These are phyloP conservation scores for Pollimyrus isidori DNA, from an alignment of 2,113 vertebrate genomes.

Conservation along the genomic window DNA sequence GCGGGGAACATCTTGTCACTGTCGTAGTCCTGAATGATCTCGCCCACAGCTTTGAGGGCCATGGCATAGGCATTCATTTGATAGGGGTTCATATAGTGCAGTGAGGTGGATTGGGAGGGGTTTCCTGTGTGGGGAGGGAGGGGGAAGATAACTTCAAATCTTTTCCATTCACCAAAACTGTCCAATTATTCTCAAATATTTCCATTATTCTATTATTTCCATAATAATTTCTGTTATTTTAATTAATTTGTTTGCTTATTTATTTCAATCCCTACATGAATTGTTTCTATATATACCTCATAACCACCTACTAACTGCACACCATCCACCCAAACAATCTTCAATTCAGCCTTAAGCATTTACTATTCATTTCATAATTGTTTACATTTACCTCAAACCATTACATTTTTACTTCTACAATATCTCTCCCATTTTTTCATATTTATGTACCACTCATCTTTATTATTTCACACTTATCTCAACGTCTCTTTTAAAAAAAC, in stretches of 20 bases:
- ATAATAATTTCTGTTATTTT: too few relatives aligned
- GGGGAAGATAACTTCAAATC: neutral
- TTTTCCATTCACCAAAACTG: neutral
- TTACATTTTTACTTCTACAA: neutral
- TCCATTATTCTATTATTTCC: neutral
- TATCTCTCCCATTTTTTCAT: neutral
- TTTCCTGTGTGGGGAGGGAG: conserved; percentile 56
- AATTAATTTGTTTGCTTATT: neutral
- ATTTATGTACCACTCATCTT: neutral
- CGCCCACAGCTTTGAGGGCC: conserved; percentile 85
- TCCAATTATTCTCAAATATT: neutral
- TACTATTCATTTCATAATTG: neutral
- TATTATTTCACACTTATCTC: neutral
- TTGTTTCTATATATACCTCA: neutral
- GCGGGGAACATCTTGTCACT: conserved; percentile 93
- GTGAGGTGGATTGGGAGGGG: conserved; percentile 85
- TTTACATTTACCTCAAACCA: neutral
- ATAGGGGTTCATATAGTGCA: conserved; percentile 95
- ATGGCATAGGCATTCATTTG: conserved; percentile 91
- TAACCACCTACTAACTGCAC: neutral
- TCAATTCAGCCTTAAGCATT: neutral
- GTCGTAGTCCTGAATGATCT: conserved; percentile 95
- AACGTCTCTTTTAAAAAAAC: neutral
- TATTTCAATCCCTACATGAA: neutral
- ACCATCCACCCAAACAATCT: neutral